phyloP scores from a whole-genome alignment of 2,113 vertebrate species.

The Aspidoscelis tigris region DNA sequence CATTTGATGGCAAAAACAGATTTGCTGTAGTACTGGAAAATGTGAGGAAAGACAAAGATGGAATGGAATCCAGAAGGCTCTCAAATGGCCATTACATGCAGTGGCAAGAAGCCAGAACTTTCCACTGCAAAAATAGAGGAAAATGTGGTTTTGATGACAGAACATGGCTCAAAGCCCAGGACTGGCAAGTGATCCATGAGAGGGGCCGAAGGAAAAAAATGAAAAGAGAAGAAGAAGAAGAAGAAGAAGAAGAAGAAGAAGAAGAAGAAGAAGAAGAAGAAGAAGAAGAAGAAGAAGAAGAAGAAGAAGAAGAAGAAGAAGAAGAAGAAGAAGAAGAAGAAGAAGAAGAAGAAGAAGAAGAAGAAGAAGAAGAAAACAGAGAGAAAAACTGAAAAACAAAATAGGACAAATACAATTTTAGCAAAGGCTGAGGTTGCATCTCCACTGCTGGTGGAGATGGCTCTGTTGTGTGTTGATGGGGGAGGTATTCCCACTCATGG shows the following conservation, averaged over 20 bases:
- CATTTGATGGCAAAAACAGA: background rate
- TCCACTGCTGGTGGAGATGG: too few species aligned
- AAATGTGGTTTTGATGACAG: fast-evolving
- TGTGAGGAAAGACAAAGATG: background rate
- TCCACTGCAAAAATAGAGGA: fast-evolving
- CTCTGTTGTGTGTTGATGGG: too few species aligned
- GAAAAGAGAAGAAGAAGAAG: too few species aligned
- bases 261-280: too few species aligned
- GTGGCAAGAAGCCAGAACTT: fast-evolving
- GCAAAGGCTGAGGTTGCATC: too few species aligned
- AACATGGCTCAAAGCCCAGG: background rate
- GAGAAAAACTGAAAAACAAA: background rate
- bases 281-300: too few species aligned
- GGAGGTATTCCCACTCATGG: too few species aligned
- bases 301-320: background rate
- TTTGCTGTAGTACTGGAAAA: background rate
- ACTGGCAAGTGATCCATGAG: background rate
- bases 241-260: background rate
- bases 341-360: background rate
- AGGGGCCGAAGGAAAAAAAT: background rate
- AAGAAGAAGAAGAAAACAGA: too few species aligned
- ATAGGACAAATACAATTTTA: background rate
- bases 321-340: too few species aligned
- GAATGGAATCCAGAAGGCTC: fast-evolving
- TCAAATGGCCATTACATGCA: fast-evolving